These are phyloP conservation scores for Capromys pilorides DNA, from an alignment of 2,797 vertebrate genomes.

Conservation along the genomic window DNA sequence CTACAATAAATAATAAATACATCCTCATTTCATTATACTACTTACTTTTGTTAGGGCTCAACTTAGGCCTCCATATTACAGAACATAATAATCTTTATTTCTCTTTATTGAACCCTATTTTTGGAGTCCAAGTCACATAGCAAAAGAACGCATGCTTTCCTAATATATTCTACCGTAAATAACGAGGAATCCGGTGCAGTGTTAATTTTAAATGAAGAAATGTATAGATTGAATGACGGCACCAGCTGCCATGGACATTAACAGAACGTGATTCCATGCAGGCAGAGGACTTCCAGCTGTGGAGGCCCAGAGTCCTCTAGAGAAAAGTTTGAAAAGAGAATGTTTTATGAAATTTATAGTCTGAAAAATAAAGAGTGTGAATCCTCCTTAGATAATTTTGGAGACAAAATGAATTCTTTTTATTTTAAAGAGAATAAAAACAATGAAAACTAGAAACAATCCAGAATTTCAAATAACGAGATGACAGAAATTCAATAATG, in stretches of 20 bases:
- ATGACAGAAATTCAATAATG: too few species aligned
- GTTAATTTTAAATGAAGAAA: slow-evolving; percentile 63
- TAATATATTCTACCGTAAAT: slow-evolving; percentile 56
- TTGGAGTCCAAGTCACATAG: neutral
- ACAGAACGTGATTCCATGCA: slow-evolving; percentile 19
- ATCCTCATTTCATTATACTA: neutral
- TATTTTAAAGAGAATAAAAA: neutral
- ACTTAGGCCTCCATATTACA: slow-evolving; percentile 26
- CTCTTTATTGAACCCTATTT: slow-evolving; percentile 55
- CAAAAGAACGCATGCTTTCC: slow-evolving; percentile 27
- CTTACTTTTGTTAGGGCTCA: neutral
- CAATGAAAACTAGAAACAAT: too few species aligned
- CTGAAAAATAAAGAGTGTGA: slow-evolving; percentile 17
- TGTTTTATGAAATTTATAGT: neutral
- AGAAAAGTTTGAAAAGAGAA: slow-evolving; percentile 8
- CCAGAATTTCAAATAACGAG: too few species aligned
- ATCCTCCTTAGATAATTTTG: slow-evolving; percentile 9
- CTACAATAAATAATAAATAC: slow-evolving; percentile 1
- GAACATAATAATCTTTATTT: slow-evolving; percentile 17
- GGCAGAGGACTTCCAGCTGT: slow-evolving; percentile 62
- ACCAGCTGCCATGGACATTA: slow-evolving; percentile 49
- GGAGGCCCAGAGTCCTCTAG: slow-evolving; percentile 58
- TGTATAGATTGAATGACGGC: slow-evolving; percentile 65
- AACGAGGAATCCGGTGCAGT: slow-evolving; percentile 42
- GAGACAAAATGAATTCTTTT: slow-evolving; percentile 20